These are phyloP conservation scores for Leptoclinus maculatus DNA, from an alignment of 2,797 vertebrate genomes.

Conservation along the genomic window DNA sequence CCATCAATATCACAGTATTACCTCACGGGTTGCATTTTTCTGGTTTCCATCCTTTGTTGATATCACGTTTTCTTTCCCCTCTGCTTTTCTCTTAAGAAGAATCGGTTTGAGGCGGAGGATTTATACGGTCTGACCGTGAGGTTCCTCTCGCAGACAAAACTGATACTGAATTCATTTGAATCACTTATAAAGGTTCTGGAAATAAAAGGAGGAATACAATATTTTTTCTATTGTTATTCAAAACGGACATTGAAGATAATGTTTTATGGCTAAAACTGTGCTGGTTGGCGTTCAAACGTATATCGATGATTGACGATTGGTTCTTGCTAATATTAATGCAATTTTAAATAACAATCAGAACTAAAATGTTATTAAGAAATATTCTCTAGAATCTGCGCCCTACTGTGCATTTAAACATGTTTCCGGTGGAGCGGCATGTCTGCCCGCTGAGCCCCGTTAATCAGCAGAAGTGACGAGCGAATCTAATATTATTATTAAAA, in stretches of 20 bases:
- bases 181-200: neutral
- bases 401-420: neutral
- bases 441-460: neutral
- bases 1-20: slow-evolving; percentile 1
- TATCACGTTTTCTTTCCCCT: neutral
- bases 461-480: neutral
- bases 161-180: neutral
- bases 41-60: neutral
- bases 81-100: neutral
- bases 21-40: neutral
- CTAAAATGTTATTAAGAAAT: neutral
- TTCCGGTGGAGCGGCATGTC: neutral
- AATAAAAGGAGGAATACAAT: neutral
- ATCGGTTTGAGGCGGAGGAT: neutral
- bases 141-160: neutral
- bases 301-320: neutral
- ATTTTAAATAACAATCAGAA: neutral
- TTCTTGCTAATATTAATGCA: neutral
- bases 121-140: neutral
- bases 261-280: neutral
- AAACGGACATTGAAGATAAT: neutral
- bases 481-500: too few species aligned
- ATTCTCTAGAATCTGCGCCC: neutral
- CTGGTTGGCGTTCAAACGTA: neutral
- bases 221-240: neutral